Evolutionary conservation across 2,888 invertebrate species (phyloP).

Genomic region (Synanthedon formicaeformis): DNA sequence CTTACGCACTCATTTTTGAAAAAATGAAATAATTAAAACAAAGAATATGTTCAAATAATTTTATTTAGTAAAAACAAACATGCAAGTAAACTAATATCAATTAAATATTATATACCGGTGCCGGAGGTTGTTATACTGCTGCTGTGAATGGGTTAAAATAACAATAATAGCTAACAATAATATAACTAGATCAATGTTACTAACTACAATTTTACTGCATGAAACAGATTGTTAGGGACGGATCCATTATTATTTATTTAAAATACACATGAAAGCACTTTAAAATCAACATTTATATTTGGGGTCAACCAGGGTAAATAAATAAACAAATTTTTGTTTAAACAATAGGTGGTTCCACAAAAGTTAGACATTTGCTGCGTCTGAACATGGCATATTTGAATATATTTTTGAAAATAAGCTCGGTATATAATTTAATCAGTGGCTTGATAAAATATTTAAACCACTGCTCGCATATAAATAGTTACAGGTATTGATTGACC

Average conservation of each 20-base stretch:
- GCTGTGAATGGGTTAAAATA: conserved; percentile 48
- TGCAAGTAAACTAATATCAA: conserved; percentile 59
- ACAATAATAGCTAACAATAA: conserved; percentile 25
- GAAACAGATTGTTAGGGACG: conserved; percentile 37
- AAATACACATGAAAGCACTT: conserved; percentile 29
- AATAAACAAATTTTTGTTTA: too few relatives aligned
- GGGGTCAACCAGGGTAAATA: too few relatives aligned
- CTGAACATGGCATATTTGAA: too few relatives aligned
- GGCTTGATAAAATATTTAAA: too few relatives aligned
- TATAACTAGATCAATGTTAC: conserved; percentile 20
- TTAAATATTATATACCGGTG: conserved; percentile 23
- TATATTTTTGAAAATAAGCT: too few relatives aligned
- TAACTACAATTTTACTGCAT: conserved; percentile 7
- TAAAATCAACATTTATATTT: not conserved
- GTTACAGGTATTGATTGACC: too few relatives aligned
- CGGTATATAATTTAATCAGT: too few relatives aligned
- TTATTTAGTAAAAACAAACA: conserved; percentile 63
- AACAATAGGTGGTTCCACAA: too few relatives aligned
- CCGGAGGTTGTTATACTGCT: conserved; percentile 42
- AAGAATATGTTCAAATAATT: conserved; percentile 23
- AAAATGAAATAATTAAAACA: too few relatives aligned
- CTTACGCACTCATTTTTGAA: too few relatives aligned
- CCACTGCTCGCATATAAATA: too few relatives aligned
- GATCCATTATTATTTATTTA: conserved; percentile 18
- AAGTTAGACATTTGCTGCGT: too few relatives aligned